Base-by-base conservation (phyloP, 1,140 invertebrate species). In the Aphaenogaster floridana region DNA sequence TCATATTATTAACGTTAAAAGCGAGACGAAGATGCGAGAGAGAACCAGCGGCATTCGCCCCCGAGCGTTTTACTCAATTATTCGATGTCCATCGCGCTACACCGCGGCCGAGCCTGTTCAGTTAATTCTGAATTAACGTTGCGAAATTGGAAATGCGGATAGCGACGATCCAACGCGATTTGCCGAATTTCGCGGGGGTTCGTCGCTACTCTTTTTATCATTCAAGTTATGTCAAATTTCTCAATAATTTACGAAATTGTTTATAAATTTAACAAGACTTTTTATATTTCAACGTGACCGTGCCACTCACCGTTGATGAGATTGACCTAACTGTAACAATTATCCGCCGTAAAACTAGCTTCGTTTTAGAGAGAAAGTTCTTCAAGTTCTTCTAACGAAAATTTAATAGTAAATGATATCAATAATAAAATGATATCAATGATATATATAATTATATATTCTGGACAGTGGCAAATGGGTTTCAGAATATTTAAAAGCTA, bases 1-100 rank as follows among this genome's bases (percentile, higher is more conserved):
- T 84, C 80, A 85, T 85, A 85, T 74, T 87, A 87, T 87, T 87
- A 87, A 69, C 86, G 86, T 39, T 87, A 87, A 87, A 87, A 87
- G 86, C 68, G 86, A 87, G 86, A 87, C 42, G 86, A 84, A 87
- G 86, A 85, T 77, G 72, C 80, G 71, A 68, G 63, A 74, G 86
- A 45, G 54, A 39, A 6, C 48, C 69, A 28, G 78, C 45, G 59
- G 57, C 86, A 9, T 17, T 17, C 68, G 68, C 57, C 68, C 66
- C 50, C 68, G 50, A 87, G 80, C 59, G 52, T 74, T 87, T 87
- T 87, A 87, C 72, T 85, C 71, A 85, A 87, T 87, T 87, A 87
- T 87, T 85, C 86, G 50, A 68, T 74, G 63, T 85, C 71, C 86
- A 76, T 87, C 69, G 86, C 63, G 76, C 76, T 57, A 79, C 15